Evolutionary conservation across 92 coral and sea anemone genomes (phyloP), one percentile per base, ranked within the genome.

Genomic region (Parazoanthus atlanticus): DNA sequence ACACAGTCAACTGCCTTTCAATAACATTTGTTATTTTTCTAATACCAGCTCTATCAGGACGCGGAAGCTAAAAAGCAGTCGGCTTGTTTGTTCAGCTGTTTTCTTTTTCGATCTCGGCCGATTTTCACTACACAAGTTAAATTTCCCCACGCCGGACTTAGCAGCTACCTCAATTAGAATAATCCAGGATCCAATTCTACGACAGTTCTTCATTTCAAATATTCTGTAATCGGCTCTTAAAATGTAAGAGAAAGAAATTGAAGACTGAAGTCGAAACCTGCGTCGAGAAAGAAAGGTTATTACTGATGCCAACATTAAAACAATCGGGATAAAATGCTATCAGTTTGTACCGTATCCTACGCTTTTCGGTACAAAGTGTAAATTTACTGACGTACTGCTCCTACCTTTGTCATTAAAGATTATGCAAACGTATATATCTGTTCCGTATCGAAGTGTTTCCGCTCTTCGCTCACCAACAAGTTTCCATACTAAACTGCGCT

Each of bases 51-150:
- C 33, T 32, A 52, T 32, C 15, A 54, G 84, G 41, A 80, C 84
- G 46, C 84, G 84, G 15, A 56, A 61, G 69, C 69, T 61, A 61
- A 61, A 25, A 52, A 79, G 23, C 67, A 79, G 19, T 49, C 41
- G 6, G 41, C 3, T 26, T 29, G 54, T 46, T 79, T 80, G 8
- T 61, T 61, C 69, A 61, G 69, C 69, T 61, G 69, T 61, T 21
- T 61, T 21, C 28, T 23, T 61, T 13, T 1, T 52, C 58, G 58
- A 52, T 52, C 58, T 52, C 58, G 21, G 58, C 58, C 58, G 58
- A 13, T 52, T 52, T 13, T 16, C 21, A 52, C 58, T 16, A 52
- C 17, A 52, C 58, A 52, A 52, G 56, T 49, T 13, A 49, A 49
- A 49, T 76, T 40, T 76, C 30, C 9, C 17, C 46, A 76, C 41